Evolutionary conservation across 2,797 vertebrate genomes (phyloP), one percentile per base, ranked within the genome.

Genomic region (Crenichthys baileyi): DNA sequence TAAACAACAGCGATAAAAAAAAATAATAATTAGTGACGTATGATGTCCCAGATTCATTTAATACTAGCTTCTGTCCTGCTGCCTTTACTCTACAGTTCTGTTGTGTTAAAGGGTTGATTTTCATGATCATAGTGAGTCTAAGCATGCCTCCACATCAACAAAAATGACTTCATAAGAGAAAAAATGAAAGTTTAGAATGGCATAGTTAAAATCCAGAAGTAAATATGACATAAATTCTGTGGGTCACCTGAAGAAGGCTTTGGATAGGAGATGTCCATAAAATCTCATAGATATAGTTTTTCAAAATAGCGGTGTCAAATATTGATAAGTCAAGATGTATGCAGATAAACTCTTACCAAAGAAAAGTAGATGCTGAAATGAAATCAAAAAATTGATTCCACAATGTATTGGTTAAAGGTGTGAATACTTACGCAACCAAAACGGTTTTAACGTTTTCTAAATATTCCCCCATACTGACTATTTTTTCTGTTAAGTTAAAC

Each of bases 61-160:
- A 77, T 87, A 76, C 65, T 77, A 80, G 85, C 77, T 84, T 89
- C 73, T 79, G 72, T 86, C 89, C 78, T 68, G 77, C 85, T 60
- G 75, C 20, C 39, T 36, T 63, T 13, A 60, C 31, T 70, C 39
- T 63, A 76, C 50, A 20, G 63, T 65, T 65, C 56, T 80, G 85
- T 77, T 86, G 79, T 91, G 93, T 87, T 46, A 73, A 85, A 81
- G 39, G 36, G 36, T 67, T 67, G 22, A 24, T 44, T 44, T 68
- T n/a, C 5, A 68, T 44, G 22, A n/a, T 44, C 65, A 68, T 68
- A 41, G 2, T 13, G 1, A 44, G 9, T 44, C 20, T 39, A 55
- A 24, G 53, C 8, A 46, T 68, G 22, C 41, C n/a, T n/a, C 39
- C 22, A n/a, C 24, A 46, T 70, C 12, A 68, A 70, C 7, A 67